A percentile compares a stretch with the other conserved stretches of the same genome.
Evolutionary conservation across 1,140 invertebrate species (phyloP).

Genomic region (Coptotermes formosanus): DNA sequence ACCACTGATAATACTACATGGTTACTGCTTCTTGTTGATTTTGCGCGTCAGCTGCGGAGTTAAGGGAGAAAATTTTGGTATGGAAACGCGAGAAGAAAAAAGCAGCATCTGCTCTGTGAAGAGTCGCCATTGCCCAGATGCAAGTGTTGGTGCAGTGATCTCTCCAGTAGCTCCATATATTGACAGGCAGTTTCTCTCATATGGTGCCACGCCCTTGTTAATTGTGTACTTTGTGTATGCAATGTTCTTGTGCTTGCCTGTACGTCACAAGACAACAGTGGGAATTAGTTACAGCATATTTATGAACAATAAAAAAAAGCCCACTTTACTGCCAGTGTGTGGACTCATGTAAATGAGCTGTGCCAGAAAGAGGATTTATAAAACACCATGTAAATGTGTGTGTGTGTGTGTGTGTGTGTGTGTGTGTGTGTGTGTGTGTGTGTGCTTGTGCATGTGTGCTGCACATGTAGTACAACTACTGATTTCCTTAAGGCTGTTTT

Average conservation of each 20-base stretch:
- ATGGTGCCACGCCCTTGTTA: not conserved
- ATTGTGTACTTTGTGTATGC: not conserved
- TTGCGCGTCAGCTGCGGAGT: slow-evolving; percentile 61
- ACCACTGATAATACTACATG: too few relatives aligned
- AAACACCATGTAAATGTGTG: not conserved
- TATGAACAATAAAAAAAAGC: not conserved
- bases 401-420: not conserved
- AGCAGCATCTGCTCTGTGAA: slow-evolving; percentile 37
- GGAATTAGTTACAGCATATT: not conserved
- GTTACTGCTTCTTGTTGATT: not conserved
- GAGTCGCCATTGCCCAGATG: not conserved
- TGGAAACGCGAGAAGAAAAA: slow-evolving; percentile 74
- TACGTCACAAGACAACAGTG: not conserved
- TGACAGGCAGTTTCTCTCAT: not conserved
- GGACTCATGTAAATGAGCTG: not conserved
- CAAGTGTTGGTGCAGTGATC: not conserved
- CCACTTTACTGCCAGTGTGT: not conserved
- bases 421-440: not conserved
- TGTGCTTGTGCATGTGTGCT: not conserved
- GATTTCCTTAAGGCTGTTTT: not conserved
- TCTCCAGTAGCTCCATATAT: not conserved
- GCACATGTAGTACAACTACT: not conserved
- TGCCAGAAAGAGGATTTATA: not conserved
- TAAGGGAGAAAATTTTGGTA: slow-evolving; percentile 73
- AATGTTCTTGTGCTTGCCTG: not conserved